Evolutionary conservation across 2,888 invertebrate genomes (phyloP), one percentile per base, ranked within the genome.

Genomic region (Agrenia bidenticulata): DNA sequence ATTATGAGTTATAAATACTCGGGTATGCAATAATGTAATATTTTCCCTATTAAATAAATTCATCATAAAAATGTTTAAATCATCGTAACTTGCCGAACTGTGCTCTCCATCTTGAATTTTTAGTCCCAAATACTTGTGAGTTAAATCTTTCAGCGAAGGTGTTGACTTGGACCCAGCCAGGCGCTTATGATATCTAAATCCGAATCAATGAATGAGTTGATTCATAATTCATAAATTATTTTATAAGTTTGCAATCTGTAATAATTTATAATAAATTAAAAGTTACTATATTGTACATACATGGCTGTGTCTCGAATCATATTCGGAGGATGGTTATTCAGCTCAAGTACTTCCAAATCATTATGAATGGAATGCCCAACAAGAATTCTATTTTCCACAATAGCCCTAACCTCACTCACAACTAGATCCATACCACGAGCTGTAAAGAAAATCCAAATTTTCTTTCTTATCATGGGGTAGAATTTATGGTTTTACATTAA

Each of bases 291-390:
- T n/a, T n/a, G n/a, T 13, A 5, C 51, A 26, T 59, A 59, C 59
- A 50, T n/a, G 17, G 61, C 51, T 1, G 54, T 61, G 15, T 61
- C 61, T 55, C 61, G 23, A 24, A 57, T 57, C n/a, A 17, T 26
- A n/a, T 57, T 39, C 7, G 2, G 21, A 23, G 54, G 45, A 26
- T 61, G 61, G n/a, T 41, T n/a, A 4, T 42, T 24, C 1, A 61
- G 13, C 21, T 17, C n/a, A 26, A 61, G 24, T 17, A 61, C 55
- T 42, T 61, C 61, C 1, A 61, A 19, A 42, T 61, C 61, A 26
- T 61, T 54, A 24, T 61, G 61, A 41, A 61, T 61, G 0, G 61
- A 53, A 26, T 61, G 61, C 1, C 61, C 61, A 5, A 61, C 61
- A 13, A 61, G 61, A 26, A 42, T 26, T 55, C 21, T 54, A 19